A percentile compares a stretch with the other conserved stretches of the same genome.
These are phyloP conservation scores for Proterorhinus semilunaris DNA, from an alignment of 2,113 vertebrate species.

Conservation along the genomic window DNA sequence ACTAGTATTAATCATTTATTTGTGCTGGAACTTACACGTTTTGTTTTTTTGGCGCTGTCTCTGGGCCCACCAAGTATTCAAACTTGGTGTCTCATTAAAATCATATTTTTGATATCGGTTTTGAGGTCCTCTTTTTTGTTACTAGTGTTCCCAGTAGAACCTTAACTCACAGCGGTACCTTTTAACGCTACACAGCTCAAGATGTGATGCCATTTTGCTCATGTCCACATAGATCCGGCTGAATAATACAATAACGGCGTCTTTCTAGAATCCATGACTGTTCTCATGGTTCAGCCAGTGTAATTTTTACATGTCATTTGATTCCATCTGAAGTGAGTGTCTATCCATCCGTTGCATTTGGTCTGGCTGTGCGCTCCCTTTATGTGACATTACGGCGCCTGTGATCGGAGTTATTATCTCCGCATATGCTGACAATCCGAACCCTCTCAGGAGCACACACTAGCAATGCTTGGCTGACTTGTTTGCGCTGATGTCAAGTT, in stretches of 20 bases:
- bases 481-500: conserved; percentile 80
- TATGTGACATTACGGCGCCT: conserved; percentile 38
- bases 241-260: not conserved
- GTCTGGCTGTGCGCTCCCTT: conserved; percentile 29
- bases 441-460: conserved; percentile 71
- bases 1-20: no score
- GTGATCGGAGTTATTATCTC: conserved; percentile 69
- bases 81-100: no score
- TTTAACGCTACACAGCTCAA: no score
- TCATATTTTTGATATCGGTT: no score
- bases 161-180: no score
- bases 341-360: conserved; percentile 29
- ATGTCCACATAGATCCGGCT: not conserved
- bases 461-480: conserved; percentile 74
- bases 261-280: not conserved
- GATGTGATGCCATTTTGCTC: not conserved
- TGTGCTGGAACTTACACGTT: no score
- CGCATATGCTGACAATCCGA: conserved; percentile 71
- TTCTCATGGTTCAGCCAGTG: conserved; percentile 21
- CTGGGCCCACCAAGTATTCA: no score
- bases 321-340: conserved; percentile 32
- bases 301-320: conserved; percentile 22
- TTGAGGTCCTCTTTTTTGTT: no score
- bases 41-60: no score
- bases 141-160: no score